phyloP scores from a whole-genome alignment of 2,113 vertebrate species.

The Canis aureus region DNA sequence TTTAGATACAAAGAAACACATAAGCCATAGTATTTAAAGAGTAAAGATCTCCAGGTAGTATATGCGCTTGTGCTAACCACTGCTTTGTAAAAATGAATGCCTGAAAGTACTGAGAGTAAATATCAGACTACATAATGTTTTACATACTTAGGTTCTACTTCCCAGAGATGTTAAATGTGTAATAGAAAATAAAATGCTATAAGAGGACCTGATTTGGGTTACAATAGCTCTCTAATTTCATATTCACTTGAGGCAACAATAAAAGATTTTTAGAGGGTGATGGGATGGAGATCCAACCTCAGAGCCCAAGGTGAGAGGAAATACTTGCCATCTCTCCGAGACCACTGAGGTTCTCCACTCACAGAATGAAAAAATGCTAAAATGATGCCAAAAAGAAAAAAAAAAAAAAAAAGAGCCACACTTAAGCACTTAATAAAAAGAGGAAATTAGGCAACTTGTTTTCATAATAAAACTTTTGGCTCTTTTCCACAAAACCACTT shows the following conservation, averaged over 20 bases:
- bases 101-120: neutral
- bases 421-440: neutral
- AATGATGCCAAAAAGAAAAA: neutral
- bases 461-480: neutral
- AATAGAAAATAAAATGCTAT: neutral
- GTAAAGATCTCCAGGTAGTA: neutral
- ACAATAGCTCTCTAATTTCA: neutral
- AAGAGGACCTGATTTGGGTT: neutral
- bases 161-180: neutral
- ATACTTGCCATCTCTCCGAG: neutral
- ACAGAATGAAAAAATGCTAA: neutral
- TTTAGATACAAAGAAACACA: neutral
- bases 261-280: neutral
- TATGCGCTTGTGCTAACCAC: neutral
- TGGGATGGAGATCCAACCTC: fast-evolving
- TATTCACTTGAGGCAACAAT: neutral
- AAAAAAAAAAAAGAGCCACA: neutral
- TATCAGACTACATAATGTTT: neutral
- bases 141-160: neutral
- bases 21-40: neutral
- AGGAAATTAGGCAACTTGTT: neutral
- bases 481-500: neutral
- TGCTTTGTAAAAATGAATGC: neutral
- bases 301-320: neutral
- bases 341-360: neutral